Conservation (phyloP, 2,797 vertebrate genomes). For the Peromyscus melanophrys region DNA sequence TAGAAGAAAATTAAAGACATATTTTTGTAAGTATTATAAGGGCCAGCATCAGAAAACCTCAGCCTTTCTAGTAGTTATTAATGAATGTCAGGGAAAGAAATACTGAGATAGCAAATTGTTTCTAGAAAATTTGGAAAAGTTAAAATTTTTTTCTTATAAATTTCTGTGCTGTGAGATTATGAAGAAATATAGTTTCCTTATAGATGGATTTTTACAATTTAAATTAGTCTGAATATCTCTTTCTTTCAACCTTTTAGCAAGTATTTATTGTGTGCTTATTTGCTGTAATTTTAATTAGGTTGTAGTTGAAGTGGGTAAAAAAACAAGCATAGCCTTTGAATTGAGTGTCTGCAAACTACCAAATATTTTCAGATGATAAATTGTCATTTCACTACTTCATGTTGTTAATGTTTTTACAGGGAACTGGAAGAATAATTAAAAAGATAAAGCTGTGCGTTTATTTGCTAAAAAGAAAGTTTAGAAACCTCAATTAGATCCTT, state of each 20-base stretch:
- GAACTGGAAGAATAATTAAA: background rate
- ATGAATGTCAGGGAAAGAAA: slow-evolving; percentile 32
- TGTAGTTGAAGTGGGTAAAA: background rate
- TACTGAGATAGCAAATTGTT: background rate
- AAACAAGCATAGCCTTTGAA: background rate
- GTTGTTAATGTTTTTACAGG: background rate
- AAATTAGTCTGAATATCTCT: slow-evolving; percentile 26
- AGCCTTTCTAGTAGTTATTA: slow-evolving; percentile 34
- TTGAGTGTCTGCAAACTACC: background rate
- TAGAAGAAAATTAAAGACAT: slow-evolving; percentile 16
- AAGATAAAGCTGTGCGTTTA: background rate
- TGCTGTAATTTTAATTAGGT: slow-evolving; percentile 21
- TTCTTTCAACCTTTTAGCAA: background rate
- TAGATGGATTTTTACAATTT: background rate
- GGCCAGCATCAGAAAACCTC: background rate
- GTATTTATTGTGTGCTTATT: background rate
- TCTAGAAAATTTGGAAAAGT: slow-evolving; percentile 49
- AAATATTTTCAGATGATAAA: background rate
- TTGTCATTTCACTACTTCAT: background rate
- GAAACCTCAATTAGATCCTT: background rate
- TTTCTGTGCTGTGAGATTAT: background rate
- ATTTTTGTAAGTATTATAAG: background rate
- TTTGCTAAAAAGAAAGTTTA: slow-evolving; percentile 43
- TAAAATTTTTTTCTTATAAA: background rate
- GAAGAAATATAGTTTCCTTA: background rate